Conservation (phyloP, 2,888 invertebrate species). For the Rhagium mordax region DNA sequence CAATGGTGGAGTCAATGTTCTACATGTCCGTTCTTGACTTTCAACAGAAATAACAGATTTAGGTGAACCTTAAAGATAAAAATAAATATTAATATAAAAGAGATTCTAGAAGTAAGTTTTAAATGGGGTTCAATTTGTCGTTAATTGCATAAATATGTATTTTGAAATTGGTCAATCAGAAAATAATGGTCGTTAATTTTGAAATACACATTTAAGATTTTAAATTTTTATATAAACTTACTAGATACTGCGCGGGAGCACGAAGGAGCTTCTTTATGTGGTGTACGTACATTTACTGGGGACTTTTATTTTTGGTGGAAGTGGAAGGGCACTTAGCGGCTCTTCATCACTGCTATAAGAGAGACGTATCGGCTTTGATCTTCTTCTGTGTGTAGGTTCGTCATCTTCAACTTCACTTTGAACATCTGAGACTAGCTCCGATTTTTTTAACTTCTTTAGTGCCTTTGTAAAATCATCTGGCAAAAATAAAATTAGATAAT, state of each 20-base stretch:
- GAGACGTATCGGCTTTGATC: background rate
- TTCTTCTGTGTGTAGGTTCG: constrained; percentile 1
- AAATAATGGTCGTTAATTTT: background rate
- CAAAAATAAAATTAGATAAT: constrained; percentile 4
- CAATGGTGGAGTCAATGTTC: constrained; percentile 1
- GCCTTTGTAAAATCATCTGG: constrained; percentile 10
- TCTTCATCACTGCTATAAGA: constrained; percentile 10
- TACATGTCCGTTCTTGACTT: background rate
- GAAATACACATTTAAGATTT: background rate
- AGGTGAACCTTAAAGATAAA: no score
- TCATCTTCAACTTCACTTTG: constrained; percentile 7
- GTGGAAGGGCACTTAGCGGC: constrained; percentile 7
- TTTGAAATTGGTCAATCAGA: constrained; percentile 7
- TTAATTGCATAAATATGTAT: background rate
- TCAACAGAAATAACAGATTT: background rate
- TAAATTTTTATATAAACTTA: background rate
- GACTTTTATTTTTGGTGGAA: constrained; percentile 7
- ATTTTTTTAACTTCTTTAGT: constrained; percentile 5
- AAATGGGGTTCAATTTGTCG: background rate
- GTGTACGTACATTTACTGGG: constrained; percentile 7
- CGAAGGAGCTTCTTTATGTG: constrained; percentile 1
- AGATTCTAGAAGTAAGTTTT: background rate
- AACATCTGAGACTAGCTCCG: constrained; percentile 2
- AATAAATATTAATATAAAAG: background rate
- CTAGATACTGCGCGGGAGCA: background rate